Evolutionary conservation across 1,140 invertebrate genomes (phyloP), one percentile per base, ranked within the genome.

Genomic region (Dysdera silvatica): DNA sequence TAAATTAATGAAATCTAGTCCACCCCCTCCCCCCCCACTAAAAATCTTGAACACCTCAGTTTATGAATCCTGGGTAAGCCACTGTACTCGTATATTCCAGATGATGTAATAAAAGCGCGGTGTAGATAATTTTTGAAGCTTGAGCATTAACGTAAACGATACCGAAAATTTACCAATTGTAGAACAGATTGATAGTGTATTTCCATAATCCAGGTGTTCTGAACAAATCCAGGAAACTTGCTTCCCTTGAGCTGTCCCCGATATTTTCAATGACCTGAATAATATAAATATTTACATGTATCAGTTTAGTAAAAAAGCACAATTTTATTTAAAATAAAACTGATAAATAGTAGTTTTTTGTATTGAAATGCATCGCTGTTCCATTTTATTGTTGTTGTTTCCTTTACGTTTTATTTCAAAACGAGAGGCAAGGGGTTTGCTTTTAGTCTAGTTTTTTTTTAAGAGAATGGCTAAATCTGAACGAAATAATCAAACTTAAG

Each of bases 181-280:
- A 88, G 74, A 88, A 89, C 57, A 89, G 81, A 43, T 88, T 79
- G 1, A 88, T 65, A 35, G 86, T 83, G 69, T 86, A 83, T 41
- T 82, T 81, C 37, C 87, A 79, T 24, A 91, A 75, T 70, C 85
- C 85, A 1, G 83, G 82, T 71, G 86, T 84, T 59, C 79, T 80
- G 57, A 90, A 83, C 6, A 91, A 76, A 73, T 87, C 85, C 18
- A 87, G 75, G 2, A 86, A 77, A 3, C 69, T 37, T 60, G 1
- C 80, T 1, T 81, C 76, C 3, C 45, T 6, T 3, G 57, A 49
- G 6, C 24, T 79, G 74, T 2, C 24, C 40, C 20, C 54, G 60
- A 48, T 67, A 48, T n/a, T 75, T 55, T 76, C 71, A 10, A 35
- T 64, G 23, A 12, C 18, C 16, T 20, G 29, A 28, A 33, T 16